Percentiles rank a stretch among this genome's conserved stretches.
Evolutionary conservation across 1,140 invertebrate genomes (phyloP).

Genomic region (Thereuonema tuberculata): DNA sequence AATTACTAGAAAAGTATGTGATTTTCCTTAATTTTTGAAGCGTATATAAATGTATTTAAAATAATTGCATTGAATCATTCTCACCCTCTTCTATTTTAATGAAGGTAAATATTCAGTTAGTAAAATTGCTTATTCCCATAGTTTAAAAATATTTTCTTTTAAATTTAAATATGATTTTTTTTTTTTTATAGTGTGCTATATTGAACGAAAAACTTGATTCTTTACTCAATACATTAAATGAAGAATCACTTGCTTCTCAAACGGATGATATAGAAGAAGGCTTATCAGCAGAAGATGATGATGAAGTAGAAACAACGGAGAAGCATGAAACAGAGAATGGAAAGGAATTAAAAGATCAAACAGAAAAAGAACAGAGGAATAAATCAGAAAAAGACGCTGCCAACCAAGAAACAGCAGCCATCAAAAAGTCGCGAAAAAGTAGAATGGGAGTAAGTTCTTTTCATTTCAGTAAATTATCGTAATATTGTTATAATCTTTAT

Average conservation of each 20-base stretch:
- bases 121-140: no score
- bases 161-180: no score
- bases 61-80: no score
- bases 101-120: not conserved
- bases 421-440: not conserved
- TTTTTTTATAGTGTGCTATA: conserved; percentile 41
- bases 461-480: no score
- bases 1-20: conserved; percentile 40
- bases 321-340: conserved; percentile 31
- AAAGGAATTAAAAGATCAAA: conserved; percentile 43
- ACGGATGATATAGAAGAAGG: conserved; percentile 19
- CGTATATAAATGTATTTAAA: no score
- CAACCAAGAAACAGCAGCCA: conserved; percentile 6
- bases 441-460: not conserved
- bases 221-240: conserved; percentile 53
- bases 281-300: conserved; percentile 17
- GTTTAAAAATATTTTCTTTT: no score
- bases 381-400: conserved; percentile 9
- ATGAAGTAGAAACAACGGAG: conserved; percentile 1
- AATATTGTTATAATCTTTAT: no score
- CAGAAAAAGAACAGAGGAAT: no score
- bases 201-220: conserved; percentile 62
- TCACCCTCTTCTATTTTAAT: not conserved
- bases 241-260: conserved; percentile 38
- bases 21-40: no score